Percentiles rank a stretch among this genome's conserved stretches.
Evolutionary conservation across 1,140 invertebrate genomes (phyloP).

Genomic region (Drosophila micromelanica): DNA sequence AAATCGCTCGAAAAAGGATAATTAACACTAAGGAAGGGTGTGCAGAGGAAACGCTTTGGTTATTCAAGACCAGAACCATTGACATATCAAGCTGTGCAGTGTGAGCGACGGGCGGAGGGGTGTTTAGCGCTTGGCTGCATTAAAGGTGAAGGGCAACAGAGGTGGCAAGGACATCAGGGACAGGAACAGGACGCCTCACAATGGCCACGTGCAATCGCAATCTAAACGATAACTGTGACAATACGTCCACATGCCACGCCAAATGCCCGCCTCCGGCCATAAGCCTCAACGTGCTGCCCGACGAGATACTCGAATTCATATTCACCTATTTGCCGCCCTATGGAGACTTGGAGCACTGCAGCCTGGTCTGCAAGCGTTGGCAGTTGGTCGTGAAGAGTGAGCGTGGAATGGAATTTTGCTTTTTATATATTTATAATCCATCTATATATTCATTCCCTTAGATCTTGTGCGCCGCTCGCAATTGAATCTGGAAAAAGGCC

Average conservation of each 20-base stretch:
- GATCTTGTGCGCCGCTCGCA: slow-evolving; percentile 78
- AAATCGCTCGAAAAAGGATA: slow-evolving; percentile 18
- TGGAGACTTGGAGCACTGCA: slow-evolving; percentile 93
- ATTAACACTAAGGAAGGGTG: background rate
- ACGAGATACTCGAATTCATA: slow-evolving; percentile 97
- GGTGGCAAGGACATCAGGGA: background rate
- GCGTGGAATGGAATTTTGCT: slow-evolving; percentile 45
- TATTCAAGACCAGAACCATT: background rate
- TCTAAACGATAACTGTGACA: slow-evolving; percentile 51
- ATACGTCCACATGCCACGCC: slow-evolving; percentile 26
- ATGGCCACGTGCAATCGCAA: slow-evolving; percentile 65
- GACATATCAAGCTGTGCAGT: background rate
- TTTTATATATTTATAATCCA: no score
- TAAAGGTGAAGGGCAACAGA: slow-evolving; percentile 34
- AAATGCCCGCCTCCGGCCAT: slow-evolving; percentile 22
- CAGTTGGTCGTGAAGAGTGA: slow-evolving; percentile 91
- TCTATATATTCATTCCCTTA: slow-evolving; percentile 13
- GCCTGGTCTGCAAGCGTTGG: slow-evolving; percentile 94
- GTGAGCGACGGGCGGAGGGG: background rate
- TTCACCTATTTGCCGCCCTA: slow-evolving; percentile 95
- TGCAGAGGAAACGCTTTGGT: slow-evolving; percentile 5
- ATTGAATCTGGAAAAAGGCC: slow-evolving; percentile 75
- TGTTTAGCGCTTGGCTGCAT: slow-evolving; percentile 10
- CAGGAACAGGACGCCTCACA: slow-evolving; percentile 26
- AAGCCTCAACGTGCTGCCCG: slow-evolving; percentile 88